These are phyloP conservation scores for Penelope pileata DNA, from an alignment of 2,113 vertebrate species.

Conservation along the genomic window DNA sequence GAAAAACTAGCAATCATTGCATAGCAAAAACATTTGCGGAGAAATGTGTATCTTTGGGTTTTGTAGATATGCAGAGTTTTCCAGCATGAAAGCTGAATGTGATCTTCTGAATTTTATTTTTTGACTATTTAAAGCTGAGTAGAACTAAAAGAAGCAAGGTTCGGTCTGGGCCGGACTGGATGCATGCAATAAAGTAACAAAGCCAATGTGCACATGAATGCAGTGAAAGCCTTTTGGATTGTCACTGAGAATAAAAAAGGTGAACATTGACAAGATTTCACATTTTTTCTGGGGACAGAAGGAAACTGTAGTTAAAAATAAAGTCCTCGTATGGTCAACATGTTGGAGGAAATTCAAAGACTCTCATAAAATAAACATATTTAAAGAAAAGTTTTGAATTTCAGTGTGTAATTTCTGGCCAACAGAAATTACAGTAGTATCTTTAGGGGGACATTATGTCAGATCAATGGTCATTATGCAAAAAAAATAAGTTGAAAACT, in stretches of 20 bases:
- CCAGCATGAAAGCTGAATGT: constrained; percentile 7
- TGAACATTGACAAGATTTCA: constrained; percentile 72
- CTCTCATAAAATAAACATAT: constrained; percentile 82
- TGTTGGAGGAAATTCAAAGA: constrained; percentile 81
- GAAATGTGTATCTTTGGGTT: constrained; percentile 4
- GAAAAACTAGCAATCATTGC: constrained; percentile 42
- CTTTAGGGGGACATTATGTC: constrained; percentile 74
- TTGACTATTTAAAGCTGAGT: constrained; percentile 13
- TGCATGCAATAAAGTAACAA: constrained; percentile 51
- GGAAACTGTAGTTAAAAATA: constrained; percentile 76
- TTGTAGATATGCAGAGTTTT: constrained; percentile 21
- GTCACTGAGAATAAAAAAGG: constrained; percentile 76
- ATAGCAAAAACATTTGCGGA: constrained; percentile 38
- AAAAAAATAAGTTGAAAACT: constrained; percentile 8
- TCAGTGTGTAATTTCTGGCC: constrained; percentile 75
- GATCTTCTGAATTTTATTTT: constrained; percentile 21
- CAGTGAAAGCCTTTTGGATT: constrained; percentile 57
- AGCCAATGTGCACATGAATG: not conserved
- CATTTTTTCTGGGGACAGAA: constrained; percentile 40
- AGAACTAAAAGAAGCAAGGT: constrained; percentile 55
- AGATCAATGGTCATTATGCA: constrained; percentile 70
- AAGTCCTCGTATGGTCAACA: constrained; percentile 76
- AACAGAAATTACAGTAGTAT: constrained; percentile 78
- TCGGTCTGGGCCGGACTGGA: constrained; percentile 46
- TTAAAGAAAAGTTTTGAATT: constrained; percentile 82